These are phyloP conservation scores for Thymelicus lineola DNA, from an alignment of 2,888 invertebrate genomes.

Conservation along the genomic window DNA sequence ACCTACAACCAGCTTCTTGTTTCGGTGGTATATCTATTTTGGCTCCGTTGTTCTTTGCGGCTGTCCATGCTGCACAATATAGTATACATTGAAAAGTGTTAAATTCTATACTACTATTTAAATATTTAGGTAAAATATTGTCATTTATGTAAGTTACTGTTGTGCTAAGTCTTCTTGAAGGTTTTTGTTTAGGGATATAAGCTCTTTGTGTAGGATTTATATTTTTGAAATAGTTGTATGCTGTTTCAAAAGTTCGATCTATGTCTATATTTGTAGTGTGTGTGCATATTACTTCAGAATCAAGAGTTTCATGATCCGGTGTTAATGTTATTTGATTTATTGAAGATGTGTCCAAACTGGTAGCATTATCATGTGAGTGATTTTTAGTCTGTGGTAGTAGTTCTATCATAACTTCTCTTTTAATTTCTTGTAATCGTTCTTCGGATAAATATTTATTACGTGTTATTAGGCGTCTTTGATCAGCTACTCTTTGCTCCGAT, in stretches of 20 bases:
- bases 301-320: not conserved
- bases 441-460: slow-evolving; percentile 36
- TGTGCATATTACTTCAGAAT: not conserved
- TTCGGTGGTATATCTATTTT: not conserved
- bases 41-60: not conserved
- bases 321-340: not conserved
- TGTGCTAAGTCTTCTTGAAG: not conserved
- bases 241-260: slow-evolving; percentile 2
- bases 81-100: not conserved
- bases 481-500: slow-evolving; percentile 40
- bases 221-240: slow-evolving; percentile 5
- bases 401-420: not conserved
- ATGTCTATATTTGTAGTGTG: not conserved
- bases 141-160: not conserved
- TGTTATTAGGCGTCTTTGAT: slow-evolving; percentile 39
- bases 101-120: not conserved
- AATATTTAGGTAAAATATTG: not conserved
- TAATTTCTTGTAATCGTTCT: not conserved
- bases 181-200: slow-evolving; percentile 17
- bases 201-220: slow-evolving; percentile 3
- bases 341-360: not conserved
- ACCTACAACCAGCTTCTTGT: not conserved
- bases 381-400: not conserved
- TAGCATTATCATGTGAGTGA: not conserved
- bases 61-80: not conserved